Percentiles rank a stretch among this genome's conserved stretches.
Evolutionary conservation across 2,797 vertebrate species (phyloP).

Genomic region (Moxostoma hubbsi): DNA sequence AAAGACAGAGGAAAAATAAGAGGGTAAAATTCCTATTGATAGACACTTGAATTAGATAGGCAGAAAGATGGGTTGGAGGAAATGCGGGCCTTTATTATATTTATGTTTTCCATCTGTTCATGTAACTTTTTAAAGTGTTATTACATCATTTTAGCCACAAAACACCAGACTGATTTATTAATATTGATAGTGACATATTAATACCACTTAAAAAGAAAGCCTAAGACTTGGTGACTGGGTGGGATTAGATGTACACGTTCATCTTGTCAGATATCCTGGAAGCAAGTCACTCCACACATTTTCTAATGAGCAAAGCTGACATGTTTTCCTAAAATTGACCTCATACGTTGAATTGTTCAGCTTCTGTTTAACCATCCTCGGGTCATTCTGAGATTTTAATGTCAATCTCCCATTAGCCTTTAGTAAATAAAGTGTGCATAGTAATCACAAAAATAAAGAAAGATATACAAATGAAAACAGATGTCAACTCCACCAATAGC

Average conservation of each 20-base stretch:
- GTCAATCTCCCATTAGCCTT: too few relatives aligned
- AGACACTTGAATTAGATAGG: slow-evolving; percentile 86
- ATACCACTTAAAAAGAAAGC: slow-evolving; percentile 61
- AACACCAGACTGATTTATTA: slow-evolving; percentile 7
- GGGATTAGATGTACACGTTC: too few relatives aligned
- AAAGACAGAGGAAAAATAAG: slow-evolving; percentile 91
- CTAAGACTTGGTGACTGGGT: slow-evolving; percentile 67
- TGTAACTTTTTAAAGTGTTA: slow-evolving; percentile 34
- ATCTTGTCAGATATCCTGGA: too few relatives aligned
- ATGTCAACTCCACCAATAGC: not conserved
- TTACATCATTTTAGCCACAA: slow-evolving; percentile 47
- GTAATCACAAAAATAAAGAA: too few relatives aligned
- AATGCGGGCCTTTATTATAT: slow-evolving; percentile 42
- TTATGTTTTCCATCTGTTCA: slow-evolving; percentile 48
- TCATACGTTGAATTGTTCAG: too few relatives aligned
- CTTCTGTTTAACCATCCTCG: too few relatives aligned
- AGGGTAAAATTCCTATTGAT: slow-evolving; percentile 98
- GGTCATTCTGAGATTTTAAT: too few relatives aligned
- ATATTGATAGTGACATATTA: too few relatives aligned
- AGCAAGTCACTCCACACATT: slow-evolving; percentile 56
- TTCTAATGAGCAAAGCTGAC: slow-evolving; percentile 77
- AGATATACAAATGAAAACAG: not conserved
- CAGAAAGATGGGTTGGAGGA: slow-evolving; percentile 14
- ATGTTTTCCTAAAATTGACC: slow-evolving; percentile 76
- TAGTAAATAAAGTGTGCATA: too few relatives aligned